Conservation (phyloP, 2,113 vertebrate species). For the Procavia capensis region DNA sequence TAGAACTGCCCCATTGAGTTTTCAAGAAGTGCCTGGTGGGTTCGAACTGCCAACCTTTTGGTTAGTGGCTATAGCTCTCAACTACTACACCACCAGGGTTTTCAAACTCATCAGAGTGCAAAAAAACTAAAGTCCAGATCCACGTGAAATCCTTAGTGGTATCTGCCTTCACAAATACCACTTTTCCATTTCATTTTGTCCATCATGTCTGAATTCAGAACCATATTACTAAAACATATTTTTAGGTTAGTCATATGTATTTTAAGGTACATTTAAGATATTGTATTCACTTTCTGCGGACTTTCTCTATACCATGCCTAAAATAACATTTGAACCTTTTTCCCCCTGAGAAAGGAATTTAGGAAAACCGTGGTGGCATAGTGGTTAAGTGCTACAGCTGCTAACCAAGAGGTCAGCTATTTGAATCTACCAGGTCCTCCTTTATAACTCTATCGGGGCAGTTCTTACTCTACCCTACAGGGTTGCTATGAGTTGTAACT, state of each 20-base stretch:
- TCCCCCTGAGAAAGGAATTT: neutral
- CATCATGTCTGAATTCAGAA: neutral
- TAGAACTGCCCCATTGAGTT: too few species aligned
- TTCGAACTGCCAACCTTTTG: too few species aligned
- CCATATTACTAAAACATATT: neutral
- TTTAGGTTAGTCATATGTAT: neutral
- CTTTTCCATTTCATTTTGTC: neutral
- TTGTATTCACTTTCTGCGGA: neutral
- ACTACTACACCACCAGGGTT: too few species aligned
- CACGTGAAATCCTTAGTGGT: neutral
- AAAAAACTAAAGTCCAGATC: slow-evolving; percentile 28
- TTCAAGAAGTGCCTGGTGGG: too few species aligned
- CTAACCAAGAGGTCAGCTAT: too few species aligned
- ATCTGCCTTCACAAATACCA: neutral
- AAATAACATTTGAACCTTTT: slow-evolving; percentile 7
- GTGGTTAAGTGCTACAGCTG: too few species aligned
- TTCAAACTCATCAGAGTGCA: slow-evolving; percentile 48
- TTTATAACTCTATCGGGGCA: too few species aligned
- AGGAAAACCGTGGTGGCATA: too few species aligned
- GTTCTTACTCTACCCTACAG: too few species aligned
- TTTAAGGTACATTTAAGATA: neutral
- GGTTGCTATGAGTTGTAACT: too few species aligned
- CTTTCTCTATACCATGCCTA: neutral
- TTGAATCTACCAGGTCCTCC: too few species aligned
- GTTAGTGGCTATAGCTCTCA: too few species aligned